Percentiles rank a stretch among this genome's conserved stretches.
Conservation (phyloP, 2,888 invertebrate species). For the Synergus gifuensis region DNA sequence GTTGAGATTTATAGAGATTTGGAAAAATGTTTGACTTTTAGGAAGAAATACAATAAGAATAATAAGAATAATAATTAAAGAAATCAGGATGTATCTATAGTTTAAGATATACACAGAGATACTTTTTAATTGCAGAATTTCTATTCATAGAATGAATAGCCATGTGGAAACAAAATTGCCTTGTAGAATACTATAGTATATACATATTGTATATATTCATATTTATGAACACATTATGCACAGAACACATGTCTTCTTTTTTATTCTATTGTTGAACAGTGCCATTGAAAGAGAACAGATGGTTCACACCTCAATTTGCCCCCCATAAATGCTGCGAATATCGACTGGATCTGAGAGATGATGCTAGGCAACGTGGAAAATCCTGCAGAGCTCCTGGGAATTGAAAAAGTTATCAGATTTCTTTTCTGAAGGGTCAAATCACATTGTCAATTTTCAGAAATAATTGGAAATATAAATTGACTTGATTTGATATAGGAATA, state of each 20-base stretch:
- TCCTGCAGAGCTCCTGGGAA: background rate
- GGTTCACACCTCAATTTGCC: conserved; percentile 29
- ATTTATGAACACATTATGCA: background rate
- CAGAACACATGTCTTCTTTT: conserved; percentile 20
- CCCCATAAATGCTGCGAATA: conserved; percentile 28
- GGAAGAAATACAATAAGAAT: background rate
- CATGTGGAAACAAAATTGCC: background rate
- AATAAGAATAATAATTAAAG: background rate
- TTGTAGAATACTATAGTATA: background rate
- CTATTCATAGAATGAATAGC: background rate
- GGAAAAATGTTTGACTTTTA: background rate
- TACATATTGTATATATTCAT: background rate
- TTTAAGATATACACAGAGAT: background rate
- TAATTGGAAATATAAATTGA: background rate
- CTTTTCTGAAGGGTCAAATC: background rate
- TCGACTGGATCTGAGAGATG: conserved; percentile 16
- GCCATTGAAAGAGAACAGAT: conserved; percentile 27
- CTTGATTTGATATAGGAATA: background rate
- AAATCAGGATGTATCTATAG: background rate
- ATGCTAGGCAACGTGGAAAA: conserved; percentile 25
- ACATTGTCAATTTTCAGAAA: background rate
- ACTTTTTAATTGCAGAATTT: no score
- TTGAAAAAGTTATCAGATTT: conserved; percentile 15
- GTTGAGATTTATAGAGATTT: background rate
- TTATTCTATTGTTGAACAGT: conserved; percentile 16